Base-by-base conservation (phyloP, 2,797 vertebrate genomes). In the Bovichtus diacanthus region DNA sequence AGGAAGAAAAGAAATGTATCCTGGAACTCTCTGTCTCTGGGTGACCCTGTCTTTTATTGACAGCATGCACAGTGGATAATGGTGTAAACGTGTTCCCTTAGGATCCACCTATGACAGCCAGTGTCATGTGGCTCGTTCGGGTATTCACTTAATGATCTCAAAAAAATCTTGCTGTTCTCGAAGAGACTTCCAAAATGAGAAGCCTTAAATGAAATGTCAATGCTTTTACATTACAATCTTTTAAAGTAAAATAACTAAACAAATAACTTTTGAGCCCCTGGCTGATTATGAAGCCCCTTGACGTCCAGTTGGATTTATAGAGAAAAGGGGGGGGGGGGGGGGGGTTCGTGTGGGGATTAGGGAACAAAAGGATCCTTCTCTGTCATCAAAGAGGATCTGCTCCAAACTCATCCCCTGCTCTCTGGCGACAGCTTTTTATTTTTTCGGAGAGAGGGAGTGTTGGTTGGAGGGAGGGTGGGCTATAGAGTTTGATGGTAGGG, bases 361-460 rank as follows among this genome's bases (percentile, higher is more conserved):
- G 43, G 93, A 96, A 96, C 95, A 96, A 95, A 95, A 94, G 94
- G 92, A 95, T 95, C 94, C 93, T 95, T 96, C 93, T 96, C 93
- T 94, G 92, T 95, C 94, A 95, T 95, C 95, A 96, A 96, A 96
- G 95, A 93, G 93, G 92, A 95, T 95, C 94, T 94, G 87, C 92
- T 92, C 89, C 65, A 65, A 83, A 91, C 93, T 95, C 94, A 95
- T 95, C 94, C 92, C 70, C 87, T 87, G 85, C 89, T 87, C 93
- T 90, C 85, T 93, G 92, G 94, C 87, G 83, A 94, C 94, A 93
- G 93, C 93, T 95, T 94, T 93, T 94, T 84, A 79, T 87, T 92
- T 91, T n/a, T 91, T 88, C 1, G 10, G 75, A n/a, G 86, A 61
- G 70, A 69, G 85, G 88, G 84, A 90, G 85, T 82, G 93, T 87